Evolutionary conservation across 2,888 invertebrate species (phyloP), one percentile per base, ranked within the genome.

Genomic region (Microctonus hyperodae): DNA sequence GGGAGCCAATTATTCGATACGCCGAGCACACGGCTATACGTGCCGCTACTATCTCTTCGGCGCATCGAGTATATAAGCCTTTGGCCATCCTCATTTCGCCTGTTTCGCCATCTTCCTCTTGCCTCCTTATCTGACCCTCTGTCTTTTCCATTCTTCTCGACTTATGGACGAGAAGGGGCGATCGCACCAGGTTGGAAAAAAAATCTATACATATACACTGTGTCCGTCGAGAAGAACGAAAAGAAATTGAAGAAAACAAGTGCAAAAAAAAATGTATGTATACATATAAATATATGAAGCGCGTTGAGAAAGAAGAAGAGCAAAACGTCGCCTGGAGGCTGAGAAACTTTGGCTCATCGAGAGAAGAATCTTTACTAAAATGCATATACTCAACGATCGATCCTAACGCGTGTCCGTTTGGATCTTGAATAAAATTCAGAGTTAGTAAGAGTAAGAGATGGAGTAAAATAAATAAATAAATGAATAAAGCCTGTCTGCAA

Each of bases 1-100:
- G 77, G 81, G 83, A 83, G 83, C 83, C 83, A 83, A 83, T 83
- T 83, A 83, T 82, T 83, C 83, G 82, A 83, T 83, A 80, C 80
- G 77, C 76, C 78, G 78, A 74, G 73, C 77, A 74, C 72, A 78
- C 78, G 76, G 58, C 51, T 67, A 31, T 55, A 67, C 67, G 67
- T 67, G 67, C 67, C 67, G 62, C 58, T 33, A 67, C 73, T 76
- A 65, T 69, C 65, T 82, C 74, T 70, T 72, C 71, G 74, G 74
- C 80, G 79, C 79, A 81, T 82, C 81, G 78, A 76, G 65, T 70
- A 70, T 70, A 74, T 75, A 77, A 71, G 75, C 78, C 77, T 73
- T 73, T 69, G 74, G 75, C 75, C 67, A 72, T 70, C 71, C 78
- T 73, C 74, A 75, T 75, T 72, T 72, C 72, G 72, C 73, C 64